phyloP scores from a whole-genome alignment of 2,888 invertebrate species.

The Mesorhabditis belari region DNA sequence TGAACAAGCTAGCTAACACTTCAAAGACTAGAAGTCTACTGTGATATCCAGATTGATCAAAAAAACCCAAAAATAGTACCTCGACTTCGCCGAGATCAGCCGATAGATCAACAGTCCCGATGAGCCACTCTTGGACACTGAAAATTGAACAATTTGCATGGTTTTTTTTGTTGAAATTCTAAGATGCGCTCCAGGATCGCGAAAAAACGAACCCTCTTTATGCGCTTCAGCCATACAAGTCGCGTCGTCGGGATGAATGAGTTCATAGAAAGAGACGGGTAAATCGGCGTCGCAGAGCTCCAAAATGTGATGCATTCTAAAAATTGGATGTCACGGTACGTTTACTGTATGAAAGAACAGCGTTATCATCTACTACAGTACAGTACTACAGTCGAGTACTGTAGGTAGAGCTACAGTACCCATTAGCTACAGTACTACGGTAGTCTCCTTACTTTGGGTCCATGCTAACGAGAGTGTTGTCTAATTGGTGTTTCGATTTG shows the following conservation, averaged over 20 bases:
- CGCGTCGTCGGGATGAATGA: constrained; percentile 94
- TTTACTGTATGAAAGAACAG: background rate
- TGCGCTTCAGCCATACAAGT: constrained; percentile 96
- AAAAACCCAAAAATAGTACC: too few relatives aligned
- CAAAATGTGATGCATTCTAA: constrained; percentile 39
- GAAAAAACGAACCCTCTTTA: constrained; percentile 79
- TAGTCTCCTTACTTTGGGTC: constrained; percentile 36
- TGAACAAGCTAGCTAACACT: too few relatives aligned
- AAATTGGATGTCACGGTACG: constrained; percentile 4
- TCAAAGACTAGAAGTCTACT: too few relatives aligned
- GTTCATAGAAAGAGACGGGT: constrained; percentile 66
- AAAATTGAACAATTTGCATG: constrained; percentile 47
- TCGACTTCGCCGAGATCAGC: constrained; percentile 63
- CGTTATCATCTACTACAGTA: background rate
- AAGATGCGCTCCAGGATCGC: too few relatives aligned
- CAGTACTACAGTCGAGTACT: too few relatives aligned
- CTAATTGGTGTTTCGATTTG: constrained; percentile 97
- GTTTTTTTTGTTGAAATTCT: background rate
- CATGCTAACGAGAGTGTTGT: constrained; percentile 61
- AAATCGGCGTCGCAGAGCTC: constrained; percentile 38
- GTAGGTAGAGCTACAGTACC: too few relatives aligned
- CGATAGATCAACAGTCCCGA: constrained; percentile 98
- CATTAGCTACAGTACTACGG: too few relatives aligned
- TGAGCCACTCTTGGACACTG: constrained; percentile 96
- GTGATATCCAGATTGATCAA: too few relatives aligned